These are phyloP conservation scores for Azemiops feae DNA, from an alignment of 2,113 vertebrate genomes.

Conservation along the genomic window DNA sequence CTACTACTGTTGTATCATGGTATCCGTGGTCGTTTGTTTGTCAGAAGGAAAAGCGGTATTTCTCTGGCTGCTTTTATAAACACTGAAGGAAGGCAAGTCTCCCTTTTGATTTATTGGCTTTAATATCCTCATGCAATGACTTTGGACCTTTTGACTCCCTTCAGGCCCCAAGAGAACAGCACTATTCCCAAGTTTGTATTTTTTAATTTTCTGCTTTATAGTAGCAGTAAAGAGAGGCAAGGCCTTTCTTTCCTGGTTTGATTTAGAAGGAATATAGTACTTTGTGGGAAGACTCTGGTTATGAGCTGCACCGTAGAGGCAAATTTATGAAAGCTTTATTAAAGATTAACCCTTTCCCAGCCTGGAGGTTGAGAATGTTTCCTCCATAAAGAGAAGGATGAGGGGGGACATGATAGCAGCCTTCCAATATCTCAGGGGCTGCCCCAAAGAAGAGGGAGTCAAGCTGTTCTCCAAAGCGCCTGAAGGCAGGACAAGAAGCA, in stretches of 20 bases:
- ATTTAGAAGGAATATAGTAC: not conserved
- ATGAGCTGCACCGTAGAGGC: not conserved
- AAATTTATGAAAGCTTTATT: not conserved
- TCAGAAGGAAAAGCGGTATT: not conserved
- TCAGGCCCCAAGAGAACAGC: not conserved
- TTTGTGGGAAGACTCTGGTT: not conserved
- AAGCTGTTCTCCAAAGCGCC: too few relatives aligned
- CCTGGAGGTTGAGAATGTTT: not conserved
- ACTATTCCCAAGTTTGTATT: constrained; percentile 11
- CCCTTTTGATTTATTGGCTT: not conserved
- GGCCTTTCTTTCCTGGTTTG: not conserved
- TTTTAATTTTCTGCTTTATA: constrained; percentile 2
- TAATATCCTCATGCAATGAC: not conserved
- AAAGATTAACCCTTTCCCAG: not conserved
- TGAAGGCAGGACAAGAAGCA: too few relatives aligned
- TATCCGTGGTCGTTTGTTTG: not conserved
- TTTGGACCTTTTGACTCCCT: constrained; percentile 12
- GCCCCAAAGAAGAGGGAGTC: too few relatives aligned
- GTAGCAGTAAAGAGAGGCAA: not conserved
- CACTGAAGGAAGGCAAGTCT: rapidly evolving
- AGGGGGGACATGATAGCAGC: too few relatives aligned
- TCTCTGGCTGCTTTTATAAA: constrained; percentile 11
- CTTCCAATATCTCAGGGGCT: too few relatives aligned
- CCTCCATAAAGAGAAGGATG: not conserved
- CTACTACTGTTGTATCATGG: not conserved